A percentile compares a stretch with the other conserved stretches of the same genome.
Conservation (phyloP, 2,888 invertebrate species). For the Esperia sulphurella region DNA sequence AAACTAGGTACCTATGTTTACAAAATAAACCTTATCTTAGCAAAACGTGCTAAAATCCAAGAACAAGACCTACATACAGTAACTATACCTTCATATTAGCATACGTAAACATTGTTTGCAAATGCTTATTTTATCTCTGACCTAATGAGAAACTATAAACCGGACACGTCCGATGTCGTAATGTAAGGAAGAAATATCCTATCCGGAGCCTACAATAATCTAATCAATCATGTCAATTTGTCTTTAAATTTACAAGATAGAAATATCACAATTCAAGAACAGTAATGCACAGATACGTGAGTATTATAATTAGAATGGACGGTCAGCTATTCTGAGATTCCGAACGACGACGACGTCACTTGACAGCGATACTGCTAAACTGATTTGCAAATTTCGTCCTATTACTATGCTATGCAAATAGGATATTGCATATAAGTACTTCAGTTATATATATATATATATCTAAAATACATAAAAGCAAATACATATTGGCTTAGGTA, state of each 20-base stretch:
- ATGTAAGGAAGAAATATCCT: constrained; percentile 1
- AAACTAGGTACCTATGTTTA: no score
- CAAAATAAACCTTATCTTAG: neutral
- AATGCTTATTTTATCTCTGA: no score
- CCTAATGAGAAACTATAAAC: no score
- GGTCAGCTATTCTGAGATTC: constrained; percentile 68
- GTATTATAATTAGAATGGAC: constrained; percentile 62
- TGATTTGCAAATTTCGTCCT: neutral
- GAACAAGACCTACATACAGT: no score
- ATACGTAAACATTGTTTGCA: no score
- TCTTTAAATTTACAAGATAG: constrained; percentile 1
- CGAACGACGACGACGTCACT: constrained; percentile 57
- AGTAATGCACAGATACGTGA: constrained; percentile 32
- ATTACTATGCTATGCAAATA: neutral
- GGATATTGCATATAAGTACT: no score
- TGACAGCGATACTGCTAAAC: neutral
- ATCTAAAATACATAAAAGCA: no score
- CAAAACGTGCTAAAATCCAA: neutral
- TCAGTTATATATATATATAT: no score
- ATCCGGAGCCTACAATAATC: no score
- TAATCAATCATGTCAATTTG: constrained; percentile 5
- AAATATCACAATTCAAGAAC: neutral
- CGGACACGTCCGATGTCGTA: no score
- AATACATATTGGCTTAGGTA: no score
- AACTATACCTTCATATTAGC: no score